Conservation (phyloP, 2,113 vertebrate species). For the Passer domesticus region DNA sequence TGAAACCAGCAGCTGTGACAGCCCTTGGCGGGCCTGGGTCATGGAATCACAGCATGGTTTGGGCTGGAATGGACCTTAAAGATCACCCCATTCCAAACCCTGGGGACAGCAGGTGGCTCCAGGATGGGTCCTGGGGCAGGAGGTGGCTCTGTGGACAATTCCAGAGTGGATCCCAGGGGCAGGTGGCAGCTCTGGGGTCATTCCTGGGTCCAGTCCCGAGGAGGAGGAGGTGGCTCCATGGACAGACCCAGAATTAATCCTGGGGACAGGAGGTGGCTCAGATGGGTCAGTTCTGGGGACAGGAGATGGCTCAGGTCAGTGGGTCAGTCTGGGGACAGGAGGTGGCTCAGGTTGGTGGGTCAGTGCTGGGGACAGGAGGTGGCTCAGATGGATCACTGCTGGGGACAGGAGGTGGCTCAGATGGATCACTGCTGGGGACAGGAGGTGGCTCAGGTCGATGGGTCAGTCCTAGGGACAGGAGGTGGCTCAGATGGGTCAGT, state of each 20-base stretch:
- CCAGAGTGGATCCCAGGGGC: not conserved
- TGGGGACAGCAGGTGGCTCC: not conserved
- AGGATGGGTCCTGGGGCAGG: not conserved
- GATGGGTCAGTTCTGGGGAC: rapidly evolving
- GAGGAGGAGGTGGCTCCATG: not conserved
- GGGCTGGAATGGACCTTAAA: not conserved
- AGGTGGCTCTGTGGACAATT: not conserved
- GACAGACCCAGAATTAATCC: not conserved
- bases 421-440: too few relatives aligned
- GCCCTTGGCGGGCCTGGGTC: not conserved
- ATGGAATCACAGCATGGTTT: rapidly evolving
- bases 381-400: too few relatives aligned
- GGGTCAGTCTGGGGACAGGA: too few relatives aligned
- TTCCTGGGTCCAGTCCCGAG: not conserved
- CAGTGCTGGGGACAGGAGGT: not conserved
- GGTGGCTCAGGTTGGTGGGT: too few relatives aligned
- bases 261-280: not conserved
- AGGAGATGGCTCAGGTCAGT: not conserved
- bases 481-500: not conserved
- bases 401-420: not conserved
- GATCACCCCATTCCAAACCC: not conserved
- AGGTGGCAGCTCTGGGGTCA: not conserved
- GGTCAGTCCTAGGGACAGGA: rapidly evolving
- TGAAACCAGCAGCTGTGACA: not conserved
- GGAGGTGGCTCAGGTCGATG: too few relatives aligned